Conservation (phyloP, 1,140 invertebrate genomes). For the Steinernema khuongi region DNA sequence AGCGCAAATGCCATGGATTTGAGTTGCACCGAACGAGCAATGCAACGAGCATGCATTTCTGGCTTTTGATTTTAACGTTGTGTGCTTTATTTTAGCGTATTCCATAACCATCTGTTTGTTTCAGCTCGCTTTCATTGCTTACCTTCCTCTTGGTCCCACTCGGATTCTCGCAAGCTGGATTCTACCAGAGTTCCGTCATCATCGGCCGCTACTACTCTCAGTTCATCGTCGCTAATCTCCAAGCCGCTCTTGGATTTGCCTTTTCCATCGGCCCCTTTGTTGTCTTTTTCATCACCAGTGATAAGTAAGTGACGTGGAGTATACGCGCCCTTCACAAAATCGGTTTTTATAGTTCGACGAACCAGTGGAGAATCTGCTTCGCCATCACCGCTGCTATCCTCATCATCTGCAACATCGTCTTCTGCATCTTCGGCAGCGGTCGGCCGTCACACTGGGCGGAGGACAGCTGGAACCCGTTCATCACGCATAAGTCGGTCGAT, state of each 20-base stretch:
- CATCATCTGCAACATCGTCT: constrained; percentile 17
- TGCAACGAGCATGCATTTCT: background rate
- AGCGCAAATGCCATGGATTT: background rate
- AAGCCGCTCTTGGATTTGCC: constrained; percentile 18
- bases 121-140: too few species aligned
- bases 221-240: constrained; percentile 24
- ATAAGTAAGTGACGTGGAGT: constrained; percentile 37
- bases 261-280: constrained; percentile 26
- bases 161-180: constrained; percentile 27
- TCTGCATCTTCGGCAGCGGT: constrained; percentile 34
- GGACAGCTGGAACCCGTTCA: constrained; percentile 31
- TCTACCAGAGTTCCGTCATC: constrained; percentile 23
- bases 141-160: constrained; percentile 20
- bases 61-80: background rate
- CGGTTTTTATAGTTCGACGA: constrained; percentile 24
- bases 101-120: too few species aligned
- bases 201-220: constrained; percentile 32
- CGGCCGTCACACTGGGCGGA: constrained; percentile 30
- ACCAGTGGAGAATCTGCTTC: constrained; percentile 28
- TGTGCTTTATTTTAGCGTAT: constrained; percentile 8
- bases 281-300: constrained; percentile 18
- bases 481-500: constrained; percentile 23
- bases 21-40: background rate
- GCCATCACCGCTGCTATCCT: constrained; percentile 25
- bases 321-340: too few species aligned